Evolutionary conservation across 2,888 invertebrate genomes (phyloP), one percentile per base, ranked within the genome.

Genomic region (Eustalomyia histrio): DNA sequence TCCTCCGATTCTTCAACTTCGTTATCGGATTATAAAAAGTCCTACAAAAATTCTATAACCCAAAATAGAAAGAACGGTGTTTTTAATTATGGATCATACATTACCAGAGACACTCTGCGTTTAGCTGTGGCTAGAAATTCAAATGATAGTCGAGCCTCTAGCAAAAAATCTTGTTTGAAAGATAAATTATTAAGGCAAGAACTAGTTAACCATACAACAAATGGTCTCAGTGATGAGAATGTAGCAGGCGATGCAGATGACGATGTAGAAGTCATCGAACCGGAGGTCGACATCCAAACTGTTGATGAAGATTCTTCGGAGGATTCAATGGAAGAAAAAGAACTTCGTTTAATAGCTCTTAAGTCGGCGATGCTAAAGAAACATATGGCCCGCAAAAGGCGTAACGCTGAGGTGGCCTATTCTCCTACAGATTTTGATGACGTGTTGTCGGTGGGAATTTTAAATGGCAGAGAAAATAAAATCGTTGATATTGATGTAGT

Each of bases 401-500:
- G 90, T 0, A 88, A 88, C 65, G 89, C 89, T 0, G 88, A 88
- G 47, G 85, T 87, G 2, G 91, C 91, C 1, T 91, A 91, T 76
- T 91, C 91, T 0, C 91, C 91, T 9, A 90, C 91, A 3, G 91
- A 91, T 81, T 90, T 90, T 83, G 87, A 89, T 21, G 86, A 87
- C 55, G 84, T 87, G 12, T 83, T 87, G 17, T 53, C 67, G 7
- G 86, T 71, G 6, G 58, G 52, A 2, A 53, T 84, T 29, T 83
- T 85, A 10, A 83, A 76, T 0, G 84, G 84, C 14, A 10, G 4
- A 47, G 84, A 85, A 29, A 85, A 86, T 29, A 86, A 82, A 79
- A 6, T 76, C 10, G 84, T 87, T 24, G 83, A 83, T 14, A 53
- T 82, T n/a, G 84, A 85, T 16, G 82, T 85, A 1, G 84, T 85